Evolutionary conservation across 35 echinoderm and acorn worm genomes (phyloP).

Genomic region (Ophioderma brevispina): DNA sequence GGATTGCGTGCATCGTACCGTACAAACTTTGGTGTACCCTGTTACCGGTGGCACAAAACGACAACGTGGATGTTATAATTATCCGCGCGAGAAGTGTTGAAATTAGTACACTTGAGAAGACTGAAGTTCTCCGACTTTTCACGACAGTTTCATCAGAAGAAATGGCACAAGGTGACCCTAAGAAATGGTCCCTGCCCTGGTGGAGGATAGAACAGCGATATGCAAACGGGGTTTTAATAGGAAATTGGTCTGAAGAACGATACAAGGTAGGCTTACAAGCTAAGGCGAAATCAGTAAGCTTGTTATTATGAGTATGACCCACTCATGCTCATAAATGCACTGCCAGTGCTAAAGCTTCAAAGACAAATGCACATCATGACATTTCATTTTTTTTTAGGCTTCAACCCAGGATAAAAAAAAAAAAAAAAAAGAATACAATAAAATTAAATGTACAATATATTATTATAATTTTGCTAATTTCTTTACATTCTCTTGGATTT

Average conservation of each 20-base stretch:
- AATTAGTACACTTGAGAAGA: background rate
- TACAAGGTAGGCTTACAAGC: conserved; percentile 80
- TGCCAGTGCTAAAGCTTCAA: too few species aligned
- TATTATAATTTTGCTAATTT: too few species aligned
- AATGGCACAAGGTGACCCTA: conserved; percentile 91
- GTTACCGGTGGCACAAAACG: background rate
- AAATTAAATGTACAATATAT: too few species aligned
- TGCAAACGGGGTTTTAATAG: conserved; percentile 70
- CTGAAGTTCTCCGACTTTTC: background rate
- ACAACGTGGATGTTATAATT: background rate
- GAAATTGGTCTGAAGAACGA: conserved; percentile 95
- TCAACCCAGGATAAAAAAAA: background rate
- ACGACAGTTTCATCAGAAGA: background rate
- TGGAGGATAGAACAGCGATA: conserved; percentile 97
- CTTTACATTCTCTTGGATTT: too few species aligned
- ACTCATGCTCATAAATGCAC: too few species aligned
- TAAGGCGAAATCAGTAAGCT: too few species aligned
- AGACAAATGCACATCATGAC: too few species aligned
- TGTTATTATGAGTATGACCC: too few species aligned
- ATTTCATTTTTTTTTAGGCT: too few species aligned
- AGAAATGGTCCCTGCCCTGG: conserved; percentile 86
- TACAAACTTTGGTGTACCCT: too few species aligned
- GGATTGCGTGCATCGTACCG: too few species aligned
- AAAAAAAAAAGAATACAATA: too few species aligned
- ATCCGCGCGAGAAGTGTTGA: background rate